Conservation (phyloP, 2,888 invertebrate genomes). For the Amphiduros pacificus region DNA sequence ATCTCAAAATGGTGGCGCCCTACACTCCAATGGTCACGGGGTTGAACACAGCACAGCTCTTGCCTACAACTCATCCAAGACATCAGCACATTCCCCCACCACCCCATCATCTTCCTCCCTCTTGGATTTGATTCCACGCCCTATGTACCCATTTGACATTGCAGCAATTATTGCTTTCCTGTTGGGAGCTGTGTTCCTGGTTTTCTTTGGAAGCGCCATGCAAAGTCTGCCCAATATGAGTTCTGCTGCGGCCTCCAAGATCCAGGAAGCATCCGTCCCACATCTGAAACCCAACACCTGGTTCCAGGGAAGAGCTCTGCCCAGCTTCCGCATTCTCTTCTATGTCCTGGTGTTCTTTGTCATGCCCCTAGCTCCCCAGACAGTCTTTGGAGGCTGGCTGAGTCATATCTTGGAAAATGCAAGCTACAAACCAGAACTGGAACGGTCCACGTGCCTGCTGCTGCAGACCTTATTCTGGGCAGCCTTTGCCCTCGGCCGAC, state of each 20-base stretch:
- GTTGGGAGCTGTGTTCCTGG: slow-evolving; percentile 10
- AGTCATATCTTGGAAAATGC: background rate
- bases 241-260: background rate
- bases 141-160: slow-evolving; percentile 16
- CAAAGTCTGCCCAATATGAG: background rate
- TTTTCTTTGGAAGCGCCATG: slow-evolving; percentile 8
- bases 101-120: no score
- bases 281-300: background rate
- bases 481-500: background rate
- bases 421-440: background rate
- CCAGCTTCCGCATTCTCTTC: background rate
- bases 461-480: slow-evolving; percentile 15
- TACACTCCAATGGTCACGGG: no score
- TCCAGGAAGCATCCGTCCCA: background rate
- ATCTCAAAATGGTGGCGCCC: no score
- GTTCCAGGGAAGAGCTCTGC: background rate
- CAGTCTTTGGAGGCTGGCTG: slow-evolving; percentile 9
- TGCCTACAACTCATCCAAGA: no score
- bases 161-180: slow-evolving; percentile 7
- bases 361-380: background rate
- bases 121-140: no score
- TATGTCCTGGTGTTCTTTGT: slow-evolving; percentile 6
- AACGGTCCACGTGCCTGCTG: background rate
- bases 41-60: no score
- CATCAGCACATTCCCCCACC: no score